These are phyloP conservation scores for Creontiades dilutus DNA, from an alignment of 2,888 invertebrate species.

Conservation along the genomic window DNA sequence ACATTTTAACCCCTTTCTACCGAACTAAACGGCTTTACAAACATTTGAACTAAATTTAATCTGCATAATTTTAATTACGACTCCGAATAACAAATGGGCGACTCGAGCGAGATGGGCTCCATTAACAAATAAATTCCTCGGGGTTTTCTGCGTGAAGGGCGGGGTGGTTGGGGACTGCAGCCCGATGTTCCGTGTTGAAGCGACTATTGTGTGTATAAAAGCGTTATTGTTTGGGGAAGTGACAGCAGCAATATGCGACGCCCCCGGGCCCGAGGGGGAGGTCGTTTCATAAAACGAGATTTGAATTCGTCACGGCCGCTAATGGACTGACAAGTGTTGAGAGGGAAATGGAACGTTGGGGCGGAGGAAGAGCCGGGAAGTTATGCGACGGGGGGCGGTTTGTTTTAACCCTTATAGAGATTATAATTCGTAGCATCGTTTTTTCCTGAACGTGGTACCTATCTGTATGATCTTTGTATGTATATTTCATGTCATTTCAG, in stretches of 20 bases:
- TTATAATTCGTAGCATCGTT: no score
- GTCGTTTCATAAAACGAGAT: constrained; percentile 63
- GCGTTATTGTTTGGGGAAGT: constrained; percentile 64
- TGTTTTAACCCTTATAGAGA: no score
- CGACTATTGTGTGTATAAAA: constrained; percentile 61
- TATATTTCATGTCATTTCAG: no score
- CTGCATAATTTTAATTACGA: constrained; percentile 69
- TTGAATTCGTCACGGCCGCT: constrained; percentile 64
- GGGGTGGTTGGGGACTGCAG: not conserved
- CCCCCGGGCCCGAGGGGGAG: not conserved
- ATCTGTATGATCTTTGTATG: no score
- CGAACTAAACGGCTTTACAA: constrained; percentile 15
- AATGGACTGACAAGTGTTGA: constrained; percentile 65
- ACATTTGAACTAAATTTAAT: constrained; percentile 63
- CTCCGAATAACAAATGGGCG: constrained; percentile 44
- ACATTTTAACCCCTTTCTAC: constrained; percentile 18
- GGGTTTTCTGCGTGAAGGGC: not conserved
- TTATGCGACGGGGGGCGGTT: not conserved
- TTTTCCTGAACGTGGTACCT: no score
- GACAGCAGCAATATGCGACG: constrained; percentile 64
- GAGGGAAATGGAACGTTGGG: not conserved
- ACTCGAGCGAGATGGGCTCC: not conserved
- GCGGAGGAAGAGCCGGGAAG: not conserved
- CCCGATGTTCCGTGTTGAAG: not conserved
- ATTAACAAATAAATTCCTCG: constrained; percentile 63